Evolutionary conservation across 2,797 vertebrate species (phyloP).

Genomic region (Novumbra hubbsi): DNA sequence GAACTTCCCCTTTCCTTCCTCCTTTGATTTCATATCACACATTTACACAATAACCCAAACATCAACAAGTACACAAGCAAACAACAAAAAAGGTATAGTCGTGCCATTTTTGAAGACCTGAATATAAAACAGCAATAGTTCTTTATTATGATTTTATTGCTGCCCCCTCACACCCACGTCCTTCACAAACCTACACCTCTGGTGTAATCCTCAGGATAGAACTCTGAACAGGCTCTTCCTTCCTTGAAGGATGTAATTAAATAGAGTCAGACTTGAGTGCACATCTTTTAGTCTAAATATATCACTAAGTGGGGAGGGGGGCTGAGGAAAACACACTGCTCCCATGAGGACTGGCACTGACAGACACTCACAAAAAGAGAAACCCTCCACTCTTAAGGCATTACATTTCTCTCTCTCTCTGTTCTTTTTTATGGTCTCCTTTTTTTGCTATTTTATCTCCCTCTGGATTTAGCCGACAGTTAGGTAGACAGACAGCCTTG

Average conservation of each 20-base stretch:
- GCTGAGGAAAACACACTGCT: constrained; percentile 23
- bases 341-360: constrained; percentile 50
- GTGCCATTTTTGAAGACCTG: neutral
- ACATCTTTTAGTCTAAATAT: constrained; percentile 59
- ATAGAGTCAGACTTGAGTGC: constrained; percentile 46
- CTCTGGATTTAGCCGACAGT: constrained; percentile 25
- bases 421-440: neutral
- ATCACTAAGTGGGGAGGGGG: constrained; percentile 37
- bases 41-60: neutral
- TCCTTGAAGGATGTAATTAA: constrained; percentile 62
- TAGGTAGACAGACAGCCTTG: constrained; percentile 36
- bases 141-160: constrained; percentile 45
- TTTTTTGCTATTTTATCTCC: neutral
- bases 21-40: no score
- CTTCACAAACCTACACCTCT: neutral
- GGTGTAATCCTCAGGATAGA: constrained; percentile 35
- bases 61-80: neutral
- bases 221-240: constrained; percentile 45
- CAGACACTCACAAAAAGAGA: constrained; percentile 50
- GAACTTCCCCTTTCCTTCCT: constrained; percentile 7
- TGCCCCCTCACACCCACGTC: constrained; percentile 32
- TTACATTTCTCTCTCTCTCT: constrained; percentile 22
- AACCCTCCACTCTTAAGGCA: constrained; percentile 42
- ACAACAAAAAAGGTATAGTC: neutral
- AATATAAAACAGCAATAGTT: constrained; percentile 34